Evolutionary conservation across 2,888 invertebrate species (phyloP).

Genomic region (Clunio marinus): DNA sequence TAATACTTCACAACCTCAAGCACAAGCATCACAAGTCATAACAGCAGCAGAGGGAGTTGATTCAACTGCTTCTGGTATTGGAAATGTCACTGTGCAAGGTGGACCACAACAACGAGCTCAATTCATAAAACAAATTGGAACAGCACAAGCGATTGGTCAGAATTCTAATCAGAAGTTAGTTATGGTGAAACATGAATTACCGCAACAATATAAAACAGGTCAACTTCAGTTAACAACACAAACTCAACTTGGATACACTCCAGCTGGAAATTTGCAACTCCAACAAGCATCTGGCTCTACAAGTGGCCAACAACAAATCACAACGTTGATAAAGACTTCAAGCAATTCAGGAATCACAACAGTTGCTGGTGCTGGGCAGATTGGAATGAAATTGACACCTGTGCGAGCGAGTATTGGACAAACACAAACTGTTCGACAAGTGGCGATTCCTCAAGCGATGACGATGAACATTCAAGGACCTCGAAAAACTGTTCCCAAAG

Average conservation of each 20-base stretch:
- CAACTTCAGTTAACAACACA: constrained; percentile 51
- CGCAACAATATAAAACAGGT: constrained; percentile 47
- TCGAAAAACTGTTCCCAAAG: constrained; percentile 28
- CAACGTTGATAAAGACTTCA: constrained; percentile 48
- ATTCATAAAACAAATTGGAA: constrained; percentile 49
- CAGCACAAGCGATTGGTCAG: constrained; percentile 53
- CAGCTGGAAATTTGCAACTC: constrained; percentile 53
- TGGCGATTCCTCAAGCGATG: constrained; percentile 55
- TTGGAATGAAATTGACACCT: constrained; percentile 54
- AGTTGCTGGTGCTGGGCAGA: constrained; percentile 53
- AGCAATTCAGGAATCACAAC: constrained; percentile 43
- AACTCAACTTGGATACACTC: constrained; percentile 57
- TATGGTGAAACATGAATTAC: constrained; percentile 54
- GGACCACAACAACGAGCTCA: constrained; percentile 50
- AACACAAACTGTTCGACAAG: constrained; percentile 58
- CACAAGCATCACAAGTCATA: constrained; percentile 41
- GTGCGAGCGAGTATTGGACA: constrained; percentile 63
- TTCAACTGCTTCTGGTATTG: constrained; percentile 36
- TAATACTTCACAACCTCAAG: neutral
- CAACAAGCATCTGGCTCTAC: constrained; percentile 44
- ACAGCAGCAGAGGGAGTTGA: constrained; percentile 46
- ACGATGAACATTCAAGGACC: constrained; percentile 48
- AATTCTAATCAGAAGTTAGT: constrained; percentile 60
- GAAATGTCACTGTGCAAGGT: constrained; percentile 53
- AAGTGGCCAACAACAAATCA: constrained; percentile 40